Base-by-base conservation (phyloP, 2,797 vertebrate genomes). In the Morus bassanus region DNA sequence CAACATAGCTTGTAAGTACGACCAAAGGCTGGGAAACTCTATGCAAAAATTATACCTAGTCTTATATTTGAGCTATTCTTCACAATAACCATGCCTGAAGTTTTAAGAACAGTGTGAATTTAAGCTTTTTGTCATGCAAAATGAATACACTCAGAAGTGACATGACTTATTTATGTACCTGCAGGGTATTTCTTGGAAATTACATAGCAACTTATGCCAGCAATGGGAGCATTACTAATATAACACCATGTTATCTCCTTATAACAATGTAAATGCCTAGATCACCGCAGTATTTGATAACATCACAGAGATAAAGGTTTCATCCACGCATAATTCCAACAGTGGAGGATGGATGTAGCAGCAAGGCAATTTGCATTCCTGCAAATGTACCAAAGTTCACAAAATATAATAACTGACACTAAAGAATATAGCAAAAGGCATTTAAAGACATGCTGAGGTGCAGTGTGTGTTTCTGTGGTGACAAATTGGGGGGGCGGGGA, bases 141-240 rank as follows among this genome's bases (percentile, higher is more conserved):
- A 95, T 76, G 89, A 91, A 95, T 92, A 73, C 48, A 60, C 51
- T 81, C 69, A 90, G 82, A 94, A 81, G 69, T 70, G 43, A 70
- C 61, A 96, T 95, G 88, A 95, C 87, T 97, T 96, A 95, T 95
- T 96, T 92, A 91, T 95, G 85, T 94, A 96, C 92, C 96, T 92
- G 85, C 91, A 91, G 93, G 96, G 89, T 91, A 84, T 67, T 91
- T 94, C 94, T 89, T 92, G 85, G 73, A 96, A 97, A 96, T 88
- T 88, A 86, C 92, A 92, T 11, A 84, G 91, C 84, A 95, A 79
- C 92, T 92, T 93, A 91, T 64, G 87, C 59, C 75, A 95, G 85
- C 87, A 64, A 82, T n/a, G 63, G 82, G 91, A 96, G 95, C 89
- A 92, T 95, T 95, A 90, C 92, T 91, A 95, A 91, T 76, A 89